Percentiles rank a stretch among this genome's conserved stretches.
Conservation (phyloP, 2,113 vertebrate genomes). For the Larimichthys crocea region DNA sequence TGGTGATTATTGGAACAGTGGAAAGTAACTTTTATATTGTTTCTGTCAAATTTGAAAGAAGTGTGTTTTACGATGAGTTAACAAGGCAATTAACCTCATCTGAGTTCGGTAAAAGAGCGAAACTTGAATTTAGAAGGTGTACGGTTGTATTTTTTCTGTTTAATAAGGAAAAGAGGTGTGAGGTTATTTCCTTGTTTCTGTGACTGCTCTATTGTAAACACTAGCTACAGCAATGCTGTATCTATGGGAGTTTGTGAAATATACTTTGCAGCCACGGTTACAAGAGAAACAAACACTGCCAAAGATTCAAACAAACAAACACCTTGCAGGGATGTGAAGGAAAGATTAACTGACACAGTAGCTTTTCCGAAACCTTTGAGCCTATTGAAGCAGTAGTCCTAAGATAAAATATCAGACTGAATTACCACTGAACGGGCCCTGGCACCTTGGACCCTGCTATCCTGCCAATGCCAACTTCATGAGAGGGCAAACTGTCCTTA, state of each 20-base stretch:
- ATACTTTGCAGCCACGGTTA: background rate
- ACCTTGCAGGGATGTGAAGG: background rate
- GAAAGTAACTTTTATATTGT: too few species aligned
- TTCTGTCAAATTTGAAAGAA: too few species aligned
- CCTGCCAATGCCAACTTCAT: conserved; percentile 42
- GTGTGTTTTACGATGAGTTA: too few species aligned
- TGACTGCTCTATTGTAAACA: background rate
- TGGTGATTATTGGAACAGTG: too few species aligned
- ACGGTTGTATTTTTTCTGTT: too few species aligned
- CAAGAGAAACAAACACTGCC: conserved; percentile 7
- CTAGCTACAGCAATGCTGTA: background rate
- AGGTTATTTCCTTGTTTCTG: too few species aligned
- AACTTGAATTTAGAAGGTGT: too few species aligned
- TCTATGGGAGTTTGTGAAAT: background rate
- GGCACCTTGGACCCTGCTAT: conserved; percentile 46
- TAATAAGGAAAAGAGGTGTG: too few species aligned
- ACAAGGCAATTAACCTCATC: too few species aligned
- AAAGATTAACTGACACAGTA: conserved; percentile 22
- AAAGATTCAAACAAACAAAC: background rate
- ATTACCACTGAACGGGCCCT: conserved; percentile 27
- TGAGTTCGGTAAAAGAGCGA: too few species aligned
- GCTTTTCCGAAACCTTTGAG: conserved; percentile 55
- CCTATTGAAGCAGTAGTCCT: conserved; percentile 14
- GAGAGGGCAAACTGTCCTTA: conserved; percentile 32
- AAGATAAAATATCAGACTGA: conserved; percentile 48